Conservation (phyloP, 1,140 invertebrate species). For the Leptopilina boulardi region DNA sequence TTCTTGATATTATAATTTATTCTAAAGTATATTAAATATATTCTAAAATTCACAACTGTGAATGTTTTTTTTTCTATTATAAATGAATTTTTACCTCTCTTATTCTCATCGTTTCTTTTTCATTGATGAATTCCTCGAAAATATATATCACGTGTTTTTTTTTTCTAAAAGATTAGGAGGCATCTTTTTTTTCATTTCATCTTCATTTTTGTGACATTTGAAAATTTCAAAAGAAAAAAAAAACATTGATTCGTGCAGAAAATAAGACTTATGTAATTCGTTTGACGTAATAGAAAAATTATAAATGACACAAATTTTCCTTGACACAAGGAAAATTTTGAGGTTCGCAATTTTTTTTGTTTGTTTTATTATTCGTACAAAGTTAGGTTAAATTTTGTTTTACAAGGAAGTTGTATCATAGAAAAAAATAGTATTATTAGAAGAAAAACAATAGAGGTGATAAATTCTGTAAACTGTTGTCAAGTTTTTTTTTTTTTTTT, state of each 20-base stretch:
- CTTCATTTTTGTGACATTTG: background rate
- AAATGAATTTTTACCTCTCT: no score
- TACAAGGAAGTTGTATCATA: background rate
- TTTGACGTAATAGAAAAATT: background rate
- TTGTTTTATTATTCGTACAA: no score
- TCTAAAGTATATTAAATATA: no score
- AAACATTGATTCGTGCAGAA: background rate
- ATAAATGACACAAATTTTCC: background rate
- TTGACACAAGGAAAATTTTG: background rate
- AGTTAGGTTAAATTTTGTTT: no score
- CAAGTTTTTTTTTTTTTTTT: background rate
- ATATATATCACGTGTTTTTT: no score
- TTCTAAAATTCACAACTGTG: no score
- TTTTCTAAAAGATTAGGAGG: no score
- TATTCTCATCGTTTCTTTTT: no score
- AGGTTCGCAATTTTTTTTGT: background rate
- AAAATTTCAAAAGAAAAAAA: background rate
- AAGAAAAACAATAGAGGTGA: background rate
- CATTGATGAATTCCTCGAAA: no score
- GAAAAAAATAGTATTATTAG: background rate
- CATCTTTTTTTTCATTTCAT: no score
- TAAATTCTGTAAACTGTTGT: background rate
- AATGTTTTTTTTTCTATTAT: no score
- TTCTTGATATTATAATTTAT: no score
- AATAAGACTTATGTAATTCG: background rate